Base-by-base conservation (phyloP, 2,888 invertebrate species). In the Thymelicus lineola region DNA sequence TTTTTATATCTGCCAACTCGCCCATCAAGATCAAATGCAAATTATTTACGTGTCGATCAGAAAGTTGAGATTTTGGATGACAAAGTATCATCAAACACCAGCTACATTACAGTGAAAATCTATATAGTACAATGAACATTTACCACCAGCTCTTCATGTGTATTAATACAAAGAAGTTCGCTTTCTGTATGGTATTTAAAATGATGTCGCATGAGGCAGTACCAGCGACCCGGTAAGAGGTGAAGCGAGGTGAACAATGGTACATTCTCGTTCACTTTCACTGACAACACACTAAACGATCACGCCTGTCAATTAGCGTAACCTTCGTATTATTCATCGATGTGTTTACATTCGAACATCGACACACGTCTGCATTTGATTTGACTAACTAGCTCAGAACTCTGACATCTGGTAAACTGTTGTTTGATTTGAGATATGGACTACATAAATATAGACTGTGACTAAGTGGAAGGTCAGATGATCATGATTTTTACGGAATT, bases 291-390 rank as follows among this genome's bases (percentile, higher is more conserved):
- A 53, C 53, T 53, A 20, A 53, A 20, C 53, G 53, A 53, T 20
- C 53, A 10, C 20, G 17, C n/a, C 53, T 53, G 53, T 53, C 53
- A 53, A 53, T 53, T 53, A 53, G 53, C 17, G 53, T 53, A 53
- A 53, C 20, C 53, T 53, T 53, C 53, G 20, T n/a, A 53, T 48
- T 15, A 48, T 20, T 53, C 53, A 53, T n/a, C 7, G 50, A 53
- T 20, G 53, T 53, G 20, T 53, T 53, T 53, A 53, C 53, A 53
- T 53, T 53, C 20, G 9, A 17, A 53, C 53, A 53, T 12, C 20
- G 53, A 20, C 53, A 53, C 10, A 5, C 20, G 53, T 53, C 50
- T 28, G 15, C 20, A 28, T 20, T 53, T 50, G 48, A 50, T 50
- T 50, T 17, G 48, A 20, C 17, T 20, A 53, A 53, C 20, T 20